These are phyloP conservation scores for Mionectes macconnelli DNA, from an alignment of 2,113 vertebrate species.

Conservation along the genomic window DNA sequence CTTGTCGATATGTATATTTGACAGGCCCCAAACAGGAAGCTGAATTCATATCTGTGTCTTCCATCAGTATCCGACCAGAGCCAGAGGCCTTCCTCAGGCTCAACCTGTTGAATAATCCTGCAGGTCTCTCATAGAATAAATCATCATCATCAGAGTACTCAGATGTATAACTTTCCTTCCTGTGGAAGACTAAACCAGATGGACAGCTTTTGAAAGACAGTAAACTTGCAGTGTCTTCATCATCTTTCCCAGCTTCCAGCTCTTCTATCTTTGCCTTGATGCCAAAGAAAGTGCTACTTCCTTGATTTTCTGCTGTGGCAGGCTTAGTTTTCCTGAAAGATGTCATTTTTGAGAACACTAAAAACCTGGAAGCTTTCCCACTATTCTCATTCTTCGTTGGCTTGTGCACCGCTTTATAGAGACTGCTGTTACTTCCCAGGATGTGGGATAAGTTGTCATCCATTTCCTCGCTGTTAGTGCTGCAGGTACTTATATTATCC, in stretches of 20 bases:
- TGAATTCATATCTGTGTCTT: neutral
- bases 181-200: neutral
- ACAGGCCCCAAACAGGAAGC: neutral
- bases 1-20: neutral
- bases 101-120: constrained; percentile 58
- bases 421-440: constrained; percentile 47
- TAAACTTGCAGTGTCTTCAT: constrained; percentile 42
- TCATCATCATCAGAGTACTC: constrained; percentile 75
- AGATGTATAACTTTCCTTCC: constrained; percentile 34
- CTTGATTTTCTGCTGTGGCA: neutral
- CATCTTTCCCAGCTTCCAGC: constrained; percentile 30
- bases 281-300: neutral
- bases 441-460: constrained; percentile 44
- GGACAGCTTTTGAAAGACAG: constrained; percentile 49
- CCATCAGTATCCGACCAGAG: constrained; percentile 1
- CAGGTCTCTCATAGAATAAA: constrained; percentile 68
- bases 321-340: constrained; percentile 72
- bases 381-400: constrained; percentile 51
- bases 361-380: constrained; percentile 65
- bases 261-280: constrained; percentile 43
- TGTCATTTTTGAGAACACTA: constrained; percentile 77
- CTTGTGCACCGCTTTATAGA: constrained; percentile 65
- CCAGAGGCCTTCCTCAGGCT: constrained; percentile 57
- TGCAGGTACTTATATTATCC: constrained; percentile 49
- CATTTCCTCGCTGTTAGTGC: constrained; percentile 68